Evolutionary conservation across 53 echinoderm and acorn worm genomes (phyloP).

Genomic region (Crossaster papposus): DNA sequence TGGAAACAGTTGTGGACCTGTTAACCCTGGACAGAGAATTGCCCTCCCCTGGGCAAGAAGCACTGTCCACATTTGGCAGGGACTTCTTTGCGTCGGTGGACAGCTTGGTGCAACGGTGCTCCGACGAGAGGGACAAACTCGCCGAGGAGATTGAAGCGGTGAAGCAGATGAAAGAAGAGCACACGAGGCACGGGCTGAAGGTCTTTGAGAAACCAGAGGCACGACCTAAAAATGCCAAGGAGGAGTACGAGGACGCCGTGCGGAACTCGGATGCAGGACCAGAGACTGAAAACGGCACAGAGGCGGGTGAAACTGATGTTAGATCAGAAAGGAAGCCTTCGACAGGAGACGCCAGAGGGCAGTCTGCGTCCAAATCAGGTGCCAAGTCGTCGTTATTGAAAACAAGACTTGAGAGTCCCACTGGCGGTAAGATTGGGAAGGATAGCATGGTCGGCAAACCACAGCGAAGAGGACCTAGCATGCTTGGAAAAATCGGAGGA

Average conservation of each 20-base stretch:
- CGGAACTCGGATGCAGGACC: neutral
- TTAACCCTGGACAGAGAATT: conserved; percentile 38
- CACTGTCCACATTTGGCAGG: conserved; percentile 71
- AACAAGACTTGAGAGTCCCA: neutral
- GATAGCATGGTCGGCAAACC: neutral
- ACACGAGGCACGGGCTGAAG: conserved; percentile 63
- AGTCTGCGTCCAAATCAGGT: neutral
- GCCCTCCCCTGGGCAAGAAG: conserved; percentile 53
- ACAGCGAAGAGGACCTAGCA: conserved; percentile 14
- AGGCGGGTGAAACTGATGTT: neutral
- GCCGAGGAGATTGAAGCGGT: conserved; percentile 76
- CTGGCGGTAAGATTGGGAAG: neutral
- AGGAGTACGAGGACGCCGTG: conserved; percentile 34
- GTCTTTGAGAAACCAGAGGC: conserved; percentile 45
- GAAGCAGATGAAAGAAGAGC: conserved; percentile 76
- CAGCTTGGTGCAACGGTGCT: conserved; percentile 34
- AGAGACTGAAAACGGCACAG: neutral
- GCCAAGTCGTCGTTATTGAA: neutral
- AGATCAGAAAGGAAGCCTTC: neutral
- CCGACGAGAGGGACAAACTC: conserved; percentile 67
- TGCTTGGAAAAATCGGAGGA: conserved; percentile 14
- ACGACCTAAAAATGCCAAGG: conserved; percentile 14
- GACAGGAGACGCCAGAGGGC: neutral
- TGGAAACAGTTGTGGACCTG: conserved; percentile 64
- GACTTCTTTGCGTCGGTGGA: conserved; percentile 77